A percentile compares a stretch with the other conserved stretches of the same genome.
Conservation (phyloP, 2,113 vertebrate species). For the Phalacrocorax brasilianus region DNA sequence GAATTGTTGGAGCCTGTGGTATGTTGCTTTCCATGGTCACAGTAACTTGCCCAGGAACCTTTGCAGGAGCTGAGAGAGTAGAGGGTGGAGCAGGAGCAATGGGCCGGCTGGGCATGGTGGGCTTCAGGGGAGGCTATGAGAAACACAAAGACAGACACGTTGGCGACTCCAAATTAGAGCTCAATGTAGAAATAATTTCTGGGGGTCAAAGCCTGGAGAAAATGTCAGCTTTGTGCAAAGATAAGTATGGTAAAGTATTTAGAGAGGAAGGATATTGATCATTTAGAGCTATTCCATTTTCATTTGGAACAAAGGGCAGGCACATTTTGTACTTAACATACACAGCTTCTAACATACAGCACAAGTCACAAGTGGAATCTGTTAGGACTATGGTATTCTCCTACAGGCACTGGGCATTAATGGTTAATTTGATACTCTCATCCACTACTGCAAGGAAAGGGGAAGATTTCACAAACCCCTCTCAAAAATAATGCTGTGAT, state of each 20-base stretch:
- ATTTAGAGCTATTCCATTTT: background rate
- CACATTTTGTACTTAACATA: background rate
- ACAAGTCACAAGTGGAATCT: background rate
- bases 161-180: background rate
- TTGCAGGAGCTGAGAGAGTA: conserved; percentile 85
- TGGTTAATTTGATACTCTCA: background rate
- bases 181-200: background rate
- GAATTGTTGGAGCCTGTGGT: conserved; percentile 90
- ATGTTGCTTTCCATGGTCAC: conserved; percentile 93
- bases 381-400: background rate
- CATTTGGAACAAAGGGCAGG: background rate
- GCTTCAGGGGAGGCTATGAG: conserved; percentile 86
- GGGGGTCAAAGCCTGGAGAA: background rate
- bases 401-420: background rate
- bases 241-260: background rate
- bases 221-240: background rate
- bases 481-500: background rate
- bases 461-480: background rate
- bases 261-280: background rate
- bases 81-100: conserved; percentile 95
- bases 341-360: background rate
- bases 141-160: background rate
- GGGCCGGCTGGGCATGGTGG: conserved; percentile 91
- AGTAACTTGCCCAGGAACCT: conserved; percentile 91
- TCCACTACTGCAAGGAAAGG: background rate